These are phyloP conservation scores for Diabrotica balteata DNA, from an alignment of 2,888 invertebrate species.

Conservation along the genomic window DNA sequence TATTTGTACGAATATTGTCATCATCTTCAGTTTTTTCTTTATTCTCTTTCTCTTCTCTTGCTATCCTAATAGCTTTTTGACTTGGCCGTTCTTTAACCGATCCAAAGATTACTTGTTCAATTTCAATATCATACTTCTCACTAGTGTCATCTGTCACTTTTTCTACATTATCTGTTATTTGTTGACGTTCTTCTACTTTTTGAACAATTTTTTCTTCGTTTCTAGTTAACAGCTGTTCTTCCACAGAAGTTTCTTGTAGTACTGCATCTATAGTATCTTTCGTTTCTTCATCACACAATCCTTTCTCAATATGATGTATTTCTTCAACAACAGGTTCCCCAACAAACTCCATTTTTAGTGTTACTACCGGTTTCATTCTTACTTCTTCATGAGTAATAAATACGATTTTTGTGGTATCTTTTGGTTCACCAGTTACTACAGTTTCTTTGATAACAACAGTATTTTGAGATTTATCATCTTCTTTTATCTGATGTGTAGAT, in stretches of 20 bases:
- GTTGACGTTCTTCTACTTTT: slow-evolving; percentile 11
- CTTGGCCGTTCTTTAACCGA: slow-evolving; percentile 67
- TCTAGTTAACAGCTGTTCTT: background rate
- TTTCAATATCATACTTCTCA: slow-evolving; percentile 42
- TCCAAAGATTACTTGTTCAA: slow-evolving; percentile 69
- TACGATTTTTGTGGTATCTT: slow-evolving; percentile 63
- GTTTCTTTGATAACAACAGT: slow-evolving; percentile 14
- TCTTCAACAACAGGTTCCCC: slow-evolving; percentile 47
- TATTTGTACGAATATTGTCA: slow-evolving; percentile 44
- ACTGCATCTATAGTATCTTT: background rate
- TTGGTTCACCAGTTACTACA: slow-evolving; percentile 34
- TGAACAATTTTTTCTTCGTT: background rate
- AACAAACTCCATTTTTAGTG: slow-evolving; percentile 70
- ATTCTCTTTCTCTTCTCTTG: slow-evolving; percentile 37
- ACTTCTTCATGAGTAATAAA: slow-evolving; percentile 78
- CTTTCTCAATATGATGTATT: slow-evolving; percentile 40
- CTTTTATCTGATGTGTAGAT: background rate
- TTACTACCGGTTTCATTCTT: slow-evolving; percentile 70
- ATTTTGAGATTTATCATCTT: background rate
- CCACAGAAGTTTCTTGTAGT: background rate
- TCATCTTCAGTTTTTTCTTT: slow-evolving; percentile 56
- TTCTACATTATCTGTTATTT: slow-evolving; percentile 13
- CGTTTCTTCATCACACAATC: slow-evolving; percentile 7
- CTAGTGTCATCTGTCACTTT: slow-evolving; percentile 35
- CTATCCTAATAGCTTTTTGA: slow-evolving; percentile 30